Evolutionary conservation across 2,113 vertebrate genomes (phyloP), one percentile per base, ranked within the genome.

Genomic region (Takifugu bimaculatus): DNA sequence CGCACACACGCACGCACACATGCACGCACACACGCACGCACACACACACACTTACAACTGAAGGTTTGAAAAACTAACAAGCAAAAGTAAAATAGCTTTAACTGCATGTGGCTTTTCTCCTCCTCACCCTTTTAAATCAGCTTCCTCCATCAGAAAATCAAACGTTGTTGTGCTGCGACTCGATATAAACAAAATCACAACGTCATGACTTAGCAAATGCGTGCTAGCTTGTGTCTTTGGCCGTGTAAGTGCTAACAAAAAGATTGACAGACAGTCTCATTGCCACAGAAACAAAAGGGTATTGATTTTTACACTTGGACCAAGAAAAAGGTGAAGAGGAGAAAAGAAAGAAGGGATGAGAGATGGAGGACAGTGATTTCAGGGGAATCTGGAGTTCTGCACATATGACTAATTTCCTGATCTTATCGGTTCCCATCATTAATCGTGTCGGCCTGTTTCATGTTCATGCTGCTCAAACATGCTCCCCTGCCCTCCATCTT

Each of bases 261-360:
- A 20, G 20, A 20, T 20, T 65, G 75, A 79, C 84, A 84, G 84
- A 85, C 78, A 62, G 81, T 81, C 80, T 79, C 65, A 59, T 75
- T 76, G 81, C 86, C 84, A 60, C 73, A 65, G 76, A 87, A 86
- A 88, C 85, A 87, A 89, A 88, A 85, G 84, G 73, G 80, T 83
- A 88, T 89, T 26, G 88, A 89, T 88, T 89, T 85, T 79, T 82
- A 80, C 81, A 84, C 82, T 80, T 85, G 76, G 82, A 76, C 80
- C 80, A 82, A 85, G 80, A 86, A 85, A 68, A 81, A 75, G 74
- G 75, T 78, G 74, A 75, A 78, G 65, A 54, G 80, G 83, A 70
- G 58, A 80, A 84, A 78, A 78, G 78, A 84, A 63, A 54, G 72
- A 81, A 20, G 20, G 20, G 57, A 72, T 60, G 77, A 61, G 67